phyloP scores from a whole-genome alignment of 2,888 invertebrate genomes.

The Thera obeliscata region DNA sequence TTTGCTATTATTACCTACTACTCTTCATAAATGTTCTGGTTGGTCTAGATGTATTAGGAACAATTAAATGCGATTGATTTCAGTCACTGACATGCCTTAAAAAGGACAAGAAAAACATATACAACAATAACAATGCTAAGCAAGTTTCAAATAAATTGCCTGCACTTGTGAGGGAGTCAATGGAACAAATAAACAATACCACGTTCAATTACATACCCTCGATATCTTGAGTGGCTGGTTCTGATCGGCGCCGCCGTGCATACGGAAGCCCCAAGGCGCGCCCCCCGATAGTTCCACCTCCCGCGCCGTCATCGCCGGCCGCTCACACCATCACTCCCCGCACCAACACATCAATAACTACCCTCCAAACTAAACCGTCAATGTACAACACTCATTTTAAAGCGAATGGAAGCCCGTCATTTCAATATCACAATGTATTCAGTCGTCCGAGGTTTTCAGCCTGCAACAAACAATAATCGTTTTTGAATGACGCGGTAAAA shows the following conservation, averaged over 20 bases:
- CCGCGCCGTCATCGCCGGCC: conserved; percentile 86
- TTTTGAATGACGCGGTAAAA: conserved; percentile 40
- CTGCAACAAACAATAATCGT: conserved; percentile 62
- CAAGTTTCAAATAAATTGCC: conserved; percentile 7
- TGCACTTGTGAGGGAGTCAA: conserved; percentile 7
- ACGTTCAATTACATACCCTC: conserved; percentile 85
- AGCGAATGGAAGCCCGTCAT: conserved; percentile 66
- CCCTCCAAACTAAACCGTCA: conserved; percentile 49
- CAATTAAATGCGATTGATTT: background rate
- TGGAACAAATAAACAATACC: conserved; percentile 27
- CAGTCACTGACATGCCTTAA: background rate
- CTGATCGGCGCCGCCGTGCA: conserved; percentile 93
- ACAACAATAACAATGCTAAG: no score
- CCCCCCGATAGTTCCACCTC: conserved; percentile 92
- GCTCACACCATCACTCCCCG: conserved; percentile 64
- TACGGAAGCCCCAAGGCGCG: conserved; percentile 95
- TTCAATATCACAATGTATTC: conserved; percentile 65
- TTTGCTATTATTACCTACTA: background rate
- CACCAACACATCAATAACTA: conserved; percentile 49
- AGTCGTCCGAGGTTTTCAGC: conserved; percentile 52
- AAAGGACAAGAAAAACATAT: no score
- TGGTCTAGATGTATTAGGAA: background rate
- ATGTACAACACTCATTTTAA: conserved; percentile 55
- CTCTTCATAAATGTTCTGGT: background rate
- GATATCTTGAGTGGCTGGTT: conserved; percentile 91